Percentiles rank a stretch among this genome's conserved stretches.
Evolutionary conservation across 2,113 vertebrate species (phyloP).

Genomic region (Anthoscopus minutus): DNA sequence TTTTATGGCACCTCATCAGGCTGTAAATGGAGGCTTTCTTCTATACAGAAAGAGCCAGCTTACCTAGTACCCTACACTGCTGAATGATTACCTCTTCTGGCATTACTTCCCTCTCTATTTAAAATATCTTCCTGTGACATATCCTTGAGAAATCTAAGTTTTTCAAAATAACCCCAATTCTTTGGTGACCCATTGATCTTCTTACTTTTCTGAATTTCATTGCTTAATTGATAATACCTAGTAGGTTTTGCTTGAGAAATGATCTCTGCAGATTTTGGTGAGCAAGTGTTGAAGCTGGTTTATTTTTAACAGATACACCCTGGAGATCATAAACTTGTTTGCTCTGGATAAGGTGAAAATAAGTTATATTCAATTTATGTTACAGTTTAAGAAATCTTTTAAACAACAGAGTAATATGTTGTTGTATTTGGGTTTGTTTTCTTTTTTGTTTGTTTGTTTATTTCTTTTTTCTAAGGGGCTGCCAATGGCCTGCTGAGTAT

Average conservation of each 20-base stretch:
- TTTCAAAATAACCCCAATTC: background rate
- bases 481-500: background rate
- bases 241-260: background rate
- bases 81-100: background rate
- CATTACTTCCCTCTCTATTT: background rate
- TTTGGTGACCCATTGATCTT: background rate
- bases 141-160: background rate
- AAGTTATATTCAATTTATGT: background rate
- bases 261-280: background rate
- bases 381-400: background rate
- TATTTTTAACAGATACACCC: background rate
- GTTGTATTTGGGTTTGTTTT: background rate
- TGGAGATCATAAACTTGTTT: background rate
- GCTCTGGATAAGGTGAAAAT: background rate
- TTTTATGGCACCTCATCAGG: background rate
- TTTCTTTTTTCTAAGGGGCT: background rate
- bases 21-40: background rate
- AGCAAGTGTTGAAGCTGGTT: background rate
- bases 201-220: background rate
- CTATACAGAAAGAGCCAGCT: fast-evolving
- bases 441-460: background rate
- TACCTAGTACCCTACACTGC: background rate
- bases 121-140: background rate
- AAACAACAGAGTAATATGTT: background rate
- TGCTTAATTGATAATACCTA: background rate